Evolutionary conservation across 2,888 invertebrate species (phyloP), one percentile per base, ranked within the genome.

Genomic region (Andrena flavipes): DNA sequence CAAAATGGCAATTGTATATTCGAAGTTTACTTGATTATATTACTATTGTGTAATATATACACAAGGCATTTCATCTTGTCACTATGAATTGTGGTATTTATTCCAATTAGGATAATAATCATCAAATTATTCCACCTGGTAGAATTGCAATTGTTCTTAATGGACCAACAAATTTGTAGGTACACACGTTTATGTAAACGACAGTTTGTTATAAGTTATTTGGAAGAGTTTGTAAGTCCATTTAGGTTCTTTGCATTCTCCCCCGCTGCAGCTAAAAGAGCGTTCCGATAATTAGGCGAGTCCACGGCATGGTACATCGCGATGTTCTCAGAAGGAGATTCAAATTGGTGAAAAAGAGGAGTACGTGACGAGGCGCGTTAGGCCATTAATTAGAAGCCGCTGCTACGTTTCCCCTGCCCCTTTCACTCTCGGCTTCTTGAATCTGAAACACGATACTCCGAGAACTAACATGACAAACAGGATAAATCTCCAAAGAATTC

Each of bases 291-390:
- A 84, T 74, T 63, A 73, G 20, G 29, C 26, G 63, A 78, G 76
- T 73, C 78, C 81, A 81, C 76, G 30, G 30, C 16, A 13, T 0
- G 35, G 29, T 65, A 42, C 8, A 26, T 63, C 20, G 33, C 26
- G 65, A 62, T 30, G 64, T 67, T 67, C 42, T 56, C 16, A 16
- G 30, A 56, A 54, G 35, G 54, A 51, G 30, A 6, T 70, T 76
- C 29, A 63, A 68, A 81, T 60, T 48, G 29, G 30, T 75, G 75
- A 56, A 78, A 73, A 84, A 59, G 56, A 59, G 65, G 62, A 59
- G 51, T 81, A 65, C 76, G 81, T 84, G 81, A 79, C 84, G 51
- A 16, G 16, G 68, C 56, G 51, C 54, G 73, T 69, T 48, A 16
- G 26, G 8, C 33, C 62, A 59, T 81, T 74, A 70, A 81, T 81